Percentiles rank a stretch among this genome's conserved stretches.
Evolutionary conservation across 2,888 invertebrate genomes (phyloP).

Genomic region (Hermodice carunculata): DNA sequence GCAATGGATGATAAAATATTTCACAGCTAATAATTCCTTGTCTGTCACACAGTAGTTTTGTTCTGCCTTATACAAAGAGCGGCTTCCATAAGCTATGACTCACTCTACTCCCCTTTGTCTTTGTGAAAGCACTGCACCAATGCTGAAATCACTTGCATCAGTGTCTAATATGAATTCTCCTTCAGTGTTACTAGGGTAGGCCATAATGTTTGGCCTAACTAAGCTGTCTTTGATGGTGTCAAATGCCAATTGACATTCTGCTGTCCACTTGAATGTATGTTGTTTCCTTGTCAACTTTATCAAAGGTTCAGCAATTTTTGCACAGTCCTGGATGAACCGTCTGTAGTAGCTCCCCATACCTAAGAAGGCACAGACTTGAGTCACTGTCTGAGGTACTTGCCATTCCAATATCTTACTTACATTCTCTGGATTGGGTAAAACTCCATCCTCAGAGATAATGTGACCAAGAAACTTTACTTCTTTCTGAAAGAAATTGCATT

Average conservation of each 20-base stretch:
- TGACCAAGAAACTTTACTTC: not conserved
- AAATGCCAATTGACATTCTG: constrained; percentile 17
- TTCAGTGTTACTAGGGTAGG: constrained; percentile 1
- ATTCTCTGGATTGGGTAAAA: not conserved
- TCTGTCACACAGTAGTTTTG: constrained; percentile 5
- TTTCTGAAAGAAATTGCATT: not conserved
- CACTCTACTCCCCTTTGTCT: constrained; percentile 22
- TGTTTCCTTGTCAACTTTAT: not conserved
- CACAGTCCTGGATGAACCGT: not conserved
- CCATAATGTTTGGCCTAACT: constrained; percentile 21
- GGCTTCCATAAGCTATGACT: constrained; percentile 27
- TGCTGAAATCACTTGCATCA: constrained; percentile 26
- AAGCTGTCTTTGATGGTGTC: constrained; percentile 16
- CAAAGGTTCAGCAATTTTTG: not conserved
- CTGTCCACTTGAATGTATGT: not conserved
- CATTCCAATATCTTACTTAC: not conserved
- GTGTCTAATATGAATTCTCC: constrained; percentile 24
- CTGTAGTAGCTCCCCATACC: not conserved
- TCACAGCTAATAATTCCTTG: too few species aligned
- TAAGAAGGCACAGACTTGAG: not conserved
- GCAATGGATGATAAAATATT: too few species aligned
- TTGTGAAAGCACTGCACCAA: constrained; percentile 34
- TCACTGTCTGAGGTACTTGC: not conserved
- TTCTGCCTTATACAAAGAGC: constrained; percentile 18
- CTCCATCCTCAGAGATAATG: not conserved